Conservation (phyloP, 2,113 vertebrate species). For the Chlamydotis undulata region DNA sequence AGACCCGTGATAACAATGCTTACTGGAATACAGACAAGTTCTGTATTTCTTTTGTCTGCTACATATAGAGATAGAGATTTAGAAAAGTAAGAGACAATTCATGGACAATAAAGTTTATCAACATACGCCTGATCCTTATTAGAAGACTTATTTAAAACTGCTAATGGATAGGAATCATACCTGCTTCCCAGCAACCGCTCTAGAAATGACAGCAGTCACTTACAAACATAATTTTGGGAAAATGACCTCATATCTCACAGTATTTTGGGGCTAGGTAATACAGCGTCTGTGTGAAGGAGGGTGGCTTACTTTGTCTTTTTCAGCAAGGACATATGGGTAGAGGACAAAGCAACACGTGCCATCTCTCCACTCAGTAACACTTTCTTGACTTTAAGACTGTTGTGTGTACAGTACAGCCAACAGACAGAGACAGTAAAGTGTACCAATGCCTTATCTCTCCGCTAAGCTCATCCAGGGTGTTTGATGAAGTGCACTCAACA, state of each 20-base stretch:
- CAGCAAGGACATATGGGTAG: not conserved
- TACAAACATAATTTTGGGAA: not conserved
- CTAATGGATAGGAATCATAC: not conserved
- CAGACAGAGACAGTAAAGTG: not conserved
- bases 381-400: not conserved
- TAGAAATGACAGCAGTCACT: not conserved
- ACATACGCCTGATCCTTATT: not conserved
- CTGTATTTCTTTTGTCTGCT: not conserved
- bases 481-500: not conserved
- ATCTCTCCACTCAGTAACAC: not conserved
- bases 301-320: not conserved
- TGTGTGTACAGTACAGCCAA: not conserved
- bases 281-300: accelerated
- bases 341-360: not conserved
- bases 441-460: not conserved
- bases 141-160: not conserved
- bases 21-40: not conserved
- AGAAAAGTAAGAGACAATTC: not conserved
- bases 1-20: not conserved
- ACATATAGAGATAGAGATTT: not conserved
- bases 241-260: not conserved
- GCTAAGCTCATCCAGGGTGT: not conserved
- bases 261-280: not conserved
- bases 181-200: not conserved
- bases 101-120: not conserved